These are phyloP conservation scores for Pollenia griseotomentosa DNA, from an alignment of 2,888 invertebrate genomes.

Conservation along the genomic window DNA sequence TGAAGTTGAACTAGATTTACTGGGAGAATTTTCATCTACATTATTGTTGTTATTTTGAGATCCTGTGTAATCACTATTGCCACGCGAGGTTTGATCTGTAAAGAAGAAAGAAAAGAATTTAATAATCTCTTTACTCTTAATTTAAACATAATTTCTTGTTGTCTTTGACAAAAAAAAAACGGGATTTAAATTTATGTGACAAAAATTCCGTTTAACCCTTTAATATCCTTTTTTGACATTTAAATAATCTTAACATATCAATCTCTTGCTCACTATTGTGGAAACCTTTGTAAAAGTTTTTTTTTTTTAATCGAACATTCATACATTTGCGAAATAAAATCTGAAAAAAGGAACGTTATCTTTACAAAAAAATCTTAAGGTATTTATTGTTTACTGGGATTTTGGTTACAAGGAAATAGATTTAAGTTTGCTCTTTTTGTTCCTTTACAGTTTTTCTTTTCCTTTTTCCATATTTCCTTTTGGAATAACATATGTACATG, in stretches of 20 bases:
- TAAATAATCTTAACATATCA: conserved; percentile 72
- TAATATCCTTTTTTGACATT: conserved; percentile 60
- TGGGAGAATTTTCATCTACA: conserved; percentile 80
- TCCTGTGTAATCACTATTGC: conserved; percentile 79
- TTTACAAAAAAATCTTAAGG: conserved; percentile 53
- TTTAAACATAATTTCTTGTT: conserved; percentile 17
- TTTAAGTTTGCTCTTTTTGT: conserved; percentile 62
- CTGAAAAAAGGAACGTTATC: conserved; percentile 48
- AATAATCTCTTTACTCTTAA: conserved; percentile 45
- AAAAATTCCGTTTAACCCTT: conserved; percentile 65
- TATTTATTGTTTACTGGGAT: conserved; percentile 71
- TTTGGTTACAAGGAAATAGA: conserved; percentile 73
- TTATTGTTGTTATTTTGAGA: conserved; percentile 76
- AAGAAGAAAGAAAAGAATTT: conserved; percentile 1
- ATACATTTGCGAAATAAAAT: conserved; percentile 47
- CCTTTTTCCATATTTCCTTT: neutral
- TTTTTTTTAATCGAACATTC: neutral
- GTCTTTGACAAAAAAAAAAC: neutral
- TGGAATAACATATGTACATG: conserved; percentile 51
- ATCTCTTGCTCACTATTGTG: conserved; percentile 60
- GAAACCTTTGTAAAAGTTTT: conserved; percentile 48
- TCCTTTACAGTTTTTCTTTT: conserved; percentile 16
- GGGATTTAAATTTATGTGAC: conserved; percentile 32
- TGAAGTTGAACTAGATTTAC: conserved; percentile 76
- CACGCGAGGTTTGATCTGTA: conserved; percentile 80